Base-by-base conservation (phyloP, 2,113 vertebrate genomes). In the Ploceus nigricollis region DNA sequence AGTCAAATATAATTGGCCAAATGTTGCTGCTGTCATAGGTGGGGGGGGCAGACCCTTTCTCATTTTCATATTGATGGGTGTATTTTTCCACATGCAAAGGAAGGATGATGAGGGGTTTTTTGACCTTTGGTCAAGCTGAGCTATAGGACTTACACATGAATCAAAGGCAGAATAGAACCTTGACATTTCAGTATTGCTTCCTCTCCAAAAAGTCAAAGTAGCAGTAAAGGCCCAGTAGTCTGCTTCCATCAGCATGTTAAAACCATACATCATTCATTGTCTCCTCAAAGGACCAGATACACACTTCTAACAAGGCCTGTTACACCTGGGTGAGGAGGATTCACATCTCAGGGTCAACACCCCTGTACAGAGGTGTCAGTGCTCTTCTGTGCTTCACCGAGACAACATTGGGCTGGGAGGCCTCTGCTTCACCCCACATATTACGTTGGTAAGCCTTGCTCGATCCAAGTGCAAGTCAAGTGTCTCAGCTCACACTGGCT, bases 401-500 rank as follows among this genome's bases (percentile, higher is more conserved):
- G 42, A 65, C 22, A 50, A 6, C 37, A 19, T 0, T 18, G 37
- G 31, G 22, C 37, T 44, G 21, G 13, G 57, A 64, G 37, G 14
- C 27, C 37, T 35, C 8, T 40, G 12, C 66, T 35, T 31, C 31
- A 42, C 9, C 14, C 35, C 66, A 19, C 25, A 19, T 10, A 27
- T 0, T 3, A 20, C 27, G 17, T 4, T 15, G 14, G 9, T 10
- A 25, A 72, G 35, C 25, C 50, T 48, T 50, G 30, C 35, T 50
- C 42, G 19, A 37, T 22, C 30, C 75, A 48, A 35, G 35, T 27
- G 11, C 25, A 50, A 35, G 56, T 35, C 21, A 50, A n/a, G 13
- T 1, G 1, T 22, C 30, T 50, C 66, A 37, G 6, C 50, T 35
- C 57, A 48, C 1, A 0, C 4, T 56, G 27, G 60, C 35, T 72